Evolutionary conservation across 2,113 vertebrate genomes (phyloP).

Genomic region (Cheirogaleus medius): DNA sequence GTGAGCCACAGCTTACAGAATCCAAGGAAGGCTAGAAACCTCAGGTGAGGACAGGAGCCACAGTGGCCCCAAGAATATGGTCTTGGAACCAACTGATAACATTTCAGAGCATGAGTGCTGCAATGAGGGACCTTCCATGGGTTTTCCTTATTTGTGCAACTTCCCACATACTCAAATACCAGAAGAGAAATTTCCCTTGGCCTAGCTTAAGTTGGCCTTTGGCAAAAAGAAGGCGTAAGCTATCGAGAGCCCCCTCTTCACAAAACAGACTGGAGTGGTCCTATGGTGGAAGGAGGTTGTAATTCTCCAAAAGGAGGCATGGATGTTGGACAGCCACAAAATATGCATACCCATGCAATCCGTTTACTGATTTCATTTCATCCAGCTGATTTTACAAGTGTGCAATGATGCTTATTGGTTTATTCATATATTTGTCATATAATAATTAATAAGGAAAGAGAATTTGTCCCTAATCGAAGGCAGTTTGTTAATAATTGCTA

Average conservation of each 20-base stretch:
- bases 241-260: no score
- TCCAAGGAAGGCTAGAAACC: not conserved
- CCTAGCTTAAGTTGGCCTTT: not conserved
- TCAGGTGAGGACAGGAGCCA: not conserved
- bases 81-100: not conserved
- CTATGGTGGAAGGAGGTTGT: rapidly evolving
- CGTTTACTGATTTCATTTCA: not conserved
- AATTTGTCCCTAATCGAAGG: not conserved
- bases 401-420: not conserved
- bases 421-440: not conserved
- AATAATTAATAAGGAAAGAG: not conserved
- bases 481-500: not conserved
- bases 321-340: not conserved
- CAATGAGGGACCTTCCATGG: no score
- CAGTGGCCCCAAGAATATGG: not conserved
- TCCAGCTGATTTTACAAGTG: not conserved
- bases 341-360: not conserved
- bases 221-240: not conserved
- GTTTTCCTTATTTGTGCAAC: not conserved
- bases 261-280: not conserved
- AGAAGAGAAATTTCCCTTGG: not conserved
- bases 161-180: not conserved
- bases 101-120: not conserved
- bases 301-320: not conserved
- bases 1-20: not conserved